phyloP scores from a whole-genome alignment of 2,113 vertebrate genomes.

The Cyanistes caeruleus region DNA sequence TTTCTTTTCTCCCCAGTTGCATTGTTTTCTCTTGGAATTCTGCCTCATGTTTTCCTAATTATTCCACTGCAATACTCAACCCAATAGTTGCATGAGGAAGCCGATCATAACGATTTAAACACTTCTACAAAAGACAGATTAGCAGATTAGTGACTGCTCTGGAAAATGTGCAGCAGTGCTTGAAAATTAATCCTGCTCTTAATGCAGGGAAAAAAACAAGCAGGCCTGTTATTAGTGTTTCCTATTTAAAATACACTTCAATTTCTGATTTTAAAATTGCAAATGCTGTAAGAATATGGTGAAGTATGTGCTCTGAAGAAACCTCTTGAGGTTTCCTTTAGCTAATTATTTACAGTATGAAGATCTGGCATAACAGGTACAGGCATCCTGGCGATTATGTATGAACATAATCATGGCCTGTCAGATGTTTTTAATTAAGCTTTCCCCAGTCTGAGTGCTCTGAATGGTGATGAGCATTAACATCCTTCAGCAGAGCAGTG shows the following conservation, averaged over 20 bases:
- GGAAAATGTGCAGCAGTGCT: conserved; percentile 24
- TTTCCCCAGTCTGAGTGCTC: conserved; percentile 38
- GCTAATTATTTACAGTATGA: conserved; percentile 49
- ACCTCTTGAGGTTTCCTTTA: conserved; percentile 37
- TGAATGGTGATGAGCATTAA: conserved; percentile 20
- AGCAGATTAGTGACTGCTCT: conserved; percentile 44
- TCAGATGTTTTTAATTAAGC: conserved; percentile 60
- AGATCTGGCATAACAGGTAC: conserved; percentile 60
- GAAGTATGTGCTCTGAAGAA: conserved; percentile 26
- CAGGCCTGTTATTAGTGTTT: conserved; percentile 55
- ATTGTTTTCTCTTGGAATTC: conserved; percentile 17
- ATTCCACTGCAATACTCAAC: neutral
- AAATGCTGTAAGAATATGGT: conserved; percentile 14
- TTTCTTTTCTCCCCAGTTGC: neutral
- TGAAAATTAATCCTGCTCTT: conserved; percentile 47
- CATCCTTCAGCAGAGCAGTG: neutral
- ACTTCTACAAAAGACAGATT: conserved; percentile 39
- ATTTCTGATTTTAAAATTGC: conserved; percentile 9
- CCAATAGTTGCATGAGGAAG: conserved; percentile 2
- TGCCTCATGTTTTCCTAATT: conserved; percentile 17
- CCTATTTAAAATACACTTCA: conserved; percentile 55
- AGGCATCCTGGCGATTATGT: conserved; percentile 19
- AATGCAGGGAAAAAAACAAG: conserved; percentile 5
- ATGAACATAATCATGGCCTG: conserved; percentile 25
- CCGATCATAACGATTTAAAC: neutral